Evolutionary conservation across 1,140 invertebrate species (phyloP).

Genomic region (Globodera ellingtonae): DNA sequence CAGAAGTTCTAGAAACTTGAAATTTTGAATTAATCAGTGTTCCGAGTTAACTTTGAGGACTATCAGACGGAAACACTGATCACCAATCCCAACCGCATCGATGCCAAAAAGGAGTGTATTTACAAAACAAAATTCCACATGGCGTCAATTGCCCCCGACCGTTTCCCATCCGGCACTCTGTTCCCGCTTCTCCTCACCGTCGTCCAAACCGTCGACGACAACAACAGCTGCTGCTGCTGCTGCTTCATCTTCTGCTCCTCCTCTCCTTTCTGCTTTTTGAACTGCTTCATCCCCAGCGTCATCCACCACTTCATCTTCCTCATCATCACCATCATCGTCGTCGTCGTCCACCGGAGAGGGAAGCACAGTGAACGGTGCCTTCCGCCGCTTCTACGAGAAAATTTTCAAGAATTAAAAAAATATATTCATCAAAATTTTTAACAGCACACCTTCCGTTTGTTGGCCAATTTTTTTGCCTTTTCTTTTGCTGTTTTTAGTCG

Average conservation of each 20-base stretch:
- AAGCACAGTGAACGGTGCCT: slow-evolving; percentile 1
- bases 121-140: too few relatives aligned
- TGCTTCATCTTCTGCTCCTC: background rate
- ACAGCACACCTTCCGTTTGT: background rate
- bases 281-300: background rate
- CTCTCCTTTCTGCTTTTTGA: background rate
- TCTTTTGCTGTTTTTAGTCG: background rate
- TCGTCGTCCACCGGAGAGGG: background rate
- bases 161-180: background rate
- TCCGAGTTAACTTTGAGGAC: too few relatives aligned
- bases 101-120: background rate
- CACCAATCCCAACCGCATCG: too few relatives aligned
- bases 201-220: background rate
- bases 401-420: too few relatives aligned
- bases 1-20: too few relatives aligned
- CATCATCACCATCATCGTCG: background rate
- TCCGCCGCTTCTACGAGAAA: background rate
- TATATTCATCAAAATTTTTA: background rate
- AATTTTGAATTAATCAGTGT: too few relatives aligned
- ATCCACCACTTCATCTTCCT: background rate
- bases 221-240: too few relatives aligned
- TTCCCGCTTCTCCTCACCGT: background rate
- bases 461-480: background rate
- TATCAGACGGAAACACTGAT: too few relatives aligned
- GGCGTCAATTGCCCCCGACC: background rate